Base-by-base conservation (phyloP, 2,888 invertebrate species). In the Corythucha ciliata region DNA sequence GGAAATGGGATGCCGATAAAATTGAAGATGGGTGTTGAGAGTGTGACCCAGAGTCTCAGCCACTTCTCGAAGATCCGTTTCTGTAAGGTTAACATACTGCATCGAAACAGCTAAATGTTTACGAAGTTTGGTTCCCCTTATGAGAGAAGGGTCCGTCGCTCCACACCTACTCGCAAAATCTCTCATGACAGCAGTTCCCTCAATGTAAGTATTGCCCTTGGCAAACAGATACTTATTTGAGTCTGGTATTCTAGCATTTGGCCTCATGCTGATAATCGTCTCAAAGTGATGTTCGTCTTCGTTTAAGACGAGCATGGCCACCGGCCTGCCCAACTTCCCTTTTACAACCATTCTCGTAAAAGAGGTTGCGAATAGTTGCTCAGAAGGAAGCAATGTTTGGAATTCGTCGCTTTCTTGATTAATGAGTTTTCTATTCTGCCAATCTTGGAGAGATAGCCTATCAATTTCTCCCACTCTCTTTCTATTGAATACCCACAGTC, bases 401-500 rank as follows among this genome's bases (percentile, higher is more conserved):
- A 48, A 53, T 14, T 49, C 41, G 10, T 33, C 48, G 20, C 53
- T 53, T n/a, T 48, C 24, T 41, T 53, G 32, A 18, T 53, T 39
- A 2, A 49, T 22, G 3, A 21, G 39, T 10, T 12, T 37, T 10
- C 21, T 24, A n/a, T 1, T 29, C 12, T 26, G 4, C 53, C 53
- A 53, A 16, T 49, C 26, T 14, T 33, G 12, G 2, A 53, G 22
- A 7, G 16, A 10, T 3, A 49, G 12, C 8, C 32, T 34, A 6
- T 49, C 49, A 4, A 53, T 37, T 41, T 53, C 49, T 3, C 39
- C 22, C 14, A 53, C 53, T 44, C 53, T 42, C 22, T 33, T 42
- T 4, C 53, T n/a, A 29, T 53, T 53, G 18, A 53, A 53, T n/a
- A 50, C 22, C 53, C 53, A 53, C 49, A 36, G 21, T 12, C 32